These are phyloP conservation scores for Falco concolor DNA, from an alignment of 2,797 vertebrate species.

Conservation along the genomic window DNA sequence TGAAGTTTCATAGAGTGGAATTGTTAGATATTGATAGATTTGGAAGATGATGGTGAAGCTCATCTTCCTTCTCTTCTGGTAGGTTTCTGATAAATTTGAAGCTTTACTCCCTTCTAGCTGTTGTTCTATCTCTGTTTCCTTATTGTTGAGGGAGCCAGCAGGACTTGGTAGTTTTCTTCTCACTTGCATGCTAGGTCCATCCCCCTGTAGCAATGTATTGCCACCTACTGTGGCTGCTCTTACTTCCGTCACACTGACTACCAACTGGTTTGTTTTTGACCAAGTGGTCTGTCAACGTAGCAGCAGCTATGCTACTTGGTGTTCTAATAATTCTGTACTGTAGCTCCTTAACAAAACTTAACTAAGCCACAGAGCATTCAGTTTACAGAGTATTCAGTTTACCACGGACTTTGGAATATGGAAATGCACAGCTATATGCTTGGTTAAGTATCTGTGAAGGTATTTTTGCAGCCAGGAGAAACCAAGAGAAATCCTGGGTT, in stretches of 20 bases:
- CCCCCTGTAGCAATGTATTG: background rate
- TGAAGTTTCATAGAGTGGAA: background rate
- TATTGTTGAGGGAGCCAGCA: background rate
- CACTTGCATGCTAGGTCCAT: background rate
- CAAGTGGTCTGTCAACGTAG: fast-evolving
- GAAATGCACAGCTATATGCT: background rate
- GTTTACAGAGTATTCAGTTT: background rate
- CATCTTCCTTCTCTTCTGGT: background rate
- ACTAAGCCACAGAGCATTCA: background rate
- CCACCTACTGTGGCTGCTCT: background rate
- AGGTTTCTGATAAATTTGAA: constrained; percentile 22
- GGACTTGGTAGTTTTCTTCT: background rate
- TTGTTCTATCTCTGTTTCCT: background rate
- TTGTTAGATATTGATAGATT: background rate
- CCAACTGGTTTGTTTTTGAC: background rate
- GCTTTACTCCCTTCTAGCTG: constrained; percentile 60
- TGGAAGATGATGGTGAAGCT: background rate
- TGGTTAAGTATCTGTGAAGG: background rate
- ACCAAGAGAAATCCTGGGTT: background rate
- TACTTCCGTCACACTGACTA: background rate
- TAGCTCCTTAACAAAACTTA: background rate
- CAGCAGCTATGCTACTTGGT: background rate
- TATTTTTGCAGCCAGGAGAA: background rate
- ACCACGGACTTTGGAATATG: background rate
- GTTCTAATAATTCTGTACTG: background rate